Conservation (phyloP, 2,888 invertebrate genomes). For the Empis livida region DNA sequence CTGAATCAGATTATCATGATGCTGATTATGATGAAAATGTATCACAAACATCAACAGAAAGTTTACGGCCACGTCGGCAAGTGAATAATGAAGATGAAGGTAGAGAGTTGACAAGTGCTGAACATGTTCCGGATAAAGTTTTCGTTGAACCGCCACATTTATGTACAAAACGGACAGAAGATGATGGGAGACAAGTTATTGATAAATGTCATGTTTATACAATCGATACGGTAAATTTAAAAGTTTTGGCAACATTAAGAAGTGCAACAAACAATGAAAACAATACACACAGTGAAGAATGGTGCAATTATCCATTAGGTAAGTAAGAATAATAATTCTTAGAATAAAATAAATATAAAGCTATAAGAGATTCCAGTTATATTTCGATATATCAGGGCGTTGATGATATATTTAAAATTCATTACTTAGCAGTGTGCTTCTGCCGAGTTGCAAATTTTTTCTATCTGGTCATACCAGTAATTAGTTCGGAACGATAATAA, state of each 20-base stretch:
- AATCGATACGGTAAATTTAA: constrained; percentile 39
- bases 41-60: constrained; percentile 26
- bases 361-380: too few relatives aligned
- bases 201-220: constrained; percentile 48
- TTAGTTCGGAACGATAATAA: too few relatives aligned
- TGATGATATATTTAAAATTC: too few relatives aligned
- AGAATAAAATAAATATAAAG: too few relatives aligned
- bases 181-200: constrained; percentile 18
- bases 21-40: constrained; percentile 33
- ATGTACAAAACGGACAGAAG: constrained; percentile 34
- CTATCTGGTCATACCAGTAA: too few relatives aligned
- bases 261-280: constrained; percentile 35
- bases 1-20: constrained; percentile 24
- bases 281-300: constrained; percentile 35
- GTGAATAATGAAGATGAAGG: constrained; percentile 14
- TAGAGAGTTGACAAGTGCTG: constrained; percentile 19
- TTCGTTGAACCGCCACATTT: constrained; percentile 44
- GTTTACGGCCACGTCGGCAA: constrained; percentile 17
- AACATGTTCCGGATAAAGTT: constrained; percentile 22
- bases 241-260: constrained; percentile 41
- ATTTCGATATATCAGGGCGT: too few relatives aligned
- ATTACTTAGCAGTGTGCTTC: too few relatives aligned
- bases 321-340: constrained; percentile 18
- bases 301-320: constrained; percentile 57
- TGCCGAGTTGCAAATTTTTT: too few relatives aligned